Percentiles rank a stretch among this genome's conserved stretches.
Evolutionary conservation across 2,797 vertebrate species (phyloP).

Genomic region (Melanotaenia pygmaea): DNA sequence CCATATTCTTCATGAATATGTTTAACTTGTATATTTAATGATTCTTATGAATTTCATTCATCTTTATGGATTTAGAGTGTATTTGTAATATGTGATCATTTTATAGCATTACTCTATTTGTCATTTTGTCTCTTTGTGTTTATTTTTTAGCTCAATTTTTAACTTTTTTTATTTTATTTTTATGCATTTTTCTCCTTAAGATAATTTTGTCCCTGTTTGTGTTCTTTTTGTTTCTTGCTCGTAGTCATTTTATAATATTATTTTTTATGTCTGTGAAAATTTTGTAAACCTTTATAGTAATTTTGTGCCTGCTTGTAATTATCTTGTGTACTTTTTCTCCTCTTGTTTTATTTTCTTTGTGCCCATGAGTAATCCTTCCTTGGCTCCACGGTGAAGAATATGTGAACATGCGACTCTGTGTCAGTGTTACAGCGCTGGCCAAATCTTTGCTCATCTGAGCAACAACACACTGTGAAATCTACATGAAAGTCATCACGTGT

Average conservation of each 20-base stretch:
- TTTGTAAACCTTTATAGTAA: not conserved
- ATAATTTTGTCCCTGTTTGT: not conserved
- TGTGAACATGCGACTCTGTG: not conserved
- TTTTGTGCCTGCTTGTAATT: not conserved
- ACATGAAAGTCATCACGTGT: slow-evolving; percentile 1
- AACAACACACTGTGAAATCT: not conserved
- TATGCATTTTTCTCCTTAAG: too few relatives aligned
- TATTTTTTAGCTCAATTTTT: not conserved
- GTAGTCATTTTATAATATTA: too few relatives aligned
- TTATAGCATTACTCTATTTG: not conserved
- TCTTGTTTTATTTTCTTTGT: not conserved
- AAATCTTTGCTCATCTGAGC: slow-evolving; percentile 17
- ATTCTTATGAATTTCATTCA: too few relatives aligned
- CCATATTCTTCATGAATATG: too few relatives aligned
- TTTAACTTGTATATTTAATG: too few relatives aligned
- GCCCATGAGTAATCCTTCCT: not conserved
- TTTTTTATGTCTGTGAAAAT: not conserved
- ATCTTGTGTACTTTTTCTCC: too few relatives aligned
- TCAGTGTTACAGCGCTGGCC: not conserved
- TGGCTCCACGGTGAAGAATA: not conserved
- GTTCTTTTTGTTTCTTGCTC: not conserved
- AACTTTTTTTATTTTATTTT: too few relatives aligned
- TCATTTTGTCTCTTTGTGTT: not conserved
- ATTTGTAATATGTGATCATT: not conserved
- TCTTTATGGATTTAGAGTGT: too few relatives aligned